Evolutionary conservation across 2,113 vertebrate species (phyloP).

Genomic region (Sapajus apella): DNA sequence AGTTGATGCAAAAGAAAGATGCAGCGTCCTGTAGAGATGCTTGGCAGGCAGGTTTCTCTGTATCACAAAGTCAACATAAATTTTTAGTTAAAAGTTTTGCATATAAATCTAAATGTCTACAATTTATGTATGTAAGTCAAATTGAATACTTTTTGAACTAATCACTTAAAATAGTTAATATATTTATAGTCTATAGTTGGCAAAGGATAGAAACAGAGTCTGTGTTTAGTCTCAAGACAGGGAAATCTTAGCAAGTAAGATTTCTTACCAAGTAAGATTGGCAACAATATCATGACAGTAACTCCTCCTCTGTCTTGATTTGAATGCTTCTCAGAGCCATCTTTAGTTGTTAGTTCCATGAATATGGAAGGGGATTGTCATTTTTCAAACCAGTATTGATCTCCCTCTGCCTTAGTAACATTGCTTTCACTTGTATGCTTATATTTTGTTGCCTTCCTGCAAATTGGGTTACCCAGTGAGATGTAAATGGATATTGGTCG

Average conservation of each 20-base stretch:
- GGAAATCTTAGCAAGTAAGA: not conserved
- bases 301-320: not conserved
- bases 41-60: not conserved
- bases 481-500: not conserved
- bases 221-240: not conserved
- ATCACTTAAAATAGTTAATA: not conserved
- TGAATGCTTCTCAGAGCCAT: not conserved
- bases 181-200: not conserved
- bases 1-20: not conserved
- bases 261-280: no score
- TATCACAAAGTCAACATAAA: not conserved
- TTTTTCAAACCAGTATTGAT: not conserved
- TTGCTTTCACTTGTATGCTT: not conserved
- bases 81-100: not conserved
- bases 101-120: not conserved
- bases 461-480: not conserved
- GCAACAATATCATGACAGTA: not conserved
- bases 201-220: not conserved
- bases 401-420: not conserved
- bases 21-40: not conserved
- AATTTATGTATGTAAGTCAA: not conserved
- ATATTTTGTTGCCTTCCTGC: not conserved
- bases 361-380: not conserved
- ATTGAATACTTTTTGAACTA: not conserved
- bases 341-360: not conserved